These are phyloP conservation scores for Cepaea hortensis DNA, from an alignment of 2,888 invertebrate species.

Conservation along the genomic window DNA sequence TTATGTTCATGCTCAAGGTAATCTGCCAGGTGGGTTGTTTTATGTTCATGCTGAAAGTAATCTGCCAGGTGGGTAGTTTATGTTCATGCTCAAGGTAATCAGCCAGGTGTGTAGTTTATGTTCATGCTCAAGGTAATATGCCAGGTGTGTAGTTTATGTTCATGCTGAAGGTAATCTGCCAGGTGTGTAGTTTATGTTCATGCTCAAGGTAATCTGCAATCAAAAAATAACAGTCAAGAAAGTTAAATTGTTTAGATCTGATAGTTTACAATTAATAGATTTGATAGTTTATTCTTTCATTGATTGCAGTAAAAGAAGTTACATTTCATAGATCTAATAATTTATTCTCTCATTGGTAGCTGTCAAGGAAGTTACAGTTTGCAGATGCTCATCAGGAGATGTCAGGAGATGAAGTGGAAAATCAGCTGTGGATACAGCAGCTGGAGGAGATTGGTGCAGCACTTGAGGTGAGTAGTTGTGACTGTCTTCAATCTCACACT, in stretches of 20 bases:
- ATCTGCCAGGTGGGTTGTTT: conserved; percentile 56
- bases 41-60: not conserved
- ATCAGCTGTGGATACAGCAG: conserved; percentile 80
- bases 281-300: conserved; percentile 59
- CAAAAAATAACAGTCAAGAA: no score
- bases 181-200: conserved; percentile 34
- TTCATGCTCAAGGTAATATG: not conserved
- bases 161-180: conserved; percentile 59
- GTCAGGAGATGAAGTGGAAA: conserved; percentile 74
- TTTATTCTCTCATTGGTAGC: conserved; percentile 55
- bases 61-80: no score
- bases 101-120: conserved; percentile 52
- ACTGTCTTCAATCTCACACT: not conserved
- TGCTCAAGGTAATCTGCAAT: conserved; percentile 44
- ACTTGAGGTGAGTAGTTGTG: conserved; percentile 64
- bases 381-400: conserved; percentile 79
- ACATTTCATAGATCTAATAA: conserved; percentile 81
- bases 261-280: conserved; percentile 80
- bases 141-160: not conserved
- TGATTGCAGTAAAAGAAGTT: conserved; percentile 80
- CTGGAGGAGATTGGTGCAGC: conserved; percentile 76
- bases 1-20: conserved; percentile 49
- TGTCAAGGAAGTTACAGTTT: conserved; percentile 83
- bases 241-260: no score
- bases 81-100: conserved; percentile 54